Evolutionary conservation across 1,140 invertebrate genomes (phyloP).

Genomic region (Heterodera carotae): DNA sequence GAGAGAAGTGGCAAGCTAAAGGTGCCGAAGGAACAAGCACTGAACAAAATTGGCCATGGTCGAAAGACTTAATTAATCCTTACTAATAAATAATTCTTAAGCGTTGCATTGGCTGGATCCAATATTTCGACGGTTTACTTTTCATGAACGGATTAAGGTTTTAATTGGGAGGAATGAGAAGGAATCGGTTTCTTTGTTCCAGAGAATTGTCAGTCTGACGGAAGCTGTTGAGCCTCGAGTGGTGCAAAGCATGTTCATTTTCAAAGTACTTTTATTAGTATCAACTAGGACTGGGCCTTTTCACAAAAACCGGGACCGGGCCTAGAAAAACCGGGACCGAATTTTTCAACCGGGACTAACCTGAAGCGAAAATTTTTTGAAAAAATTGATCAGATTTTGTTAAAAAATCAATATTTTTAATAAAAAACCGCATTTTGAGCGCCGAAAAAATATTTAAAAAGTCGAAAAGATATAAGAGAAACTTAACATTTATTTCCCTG

Average conservation of each 20-base stretch:
- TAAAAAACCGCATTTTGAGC: too few relatives aligned
- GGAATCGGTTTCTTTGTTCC: constrained; percentile 45
- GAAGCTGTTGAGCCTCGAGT: constrained; percentile 79
- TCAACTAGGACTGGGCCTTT: too few relatives aligned
- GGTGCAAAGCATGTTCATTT: constrained; percentile 96
- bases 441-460: too few relatives aligned
- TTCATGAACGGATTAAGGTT: constrained; percentile 80
- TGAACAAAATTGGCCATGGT: constrained; percentile 85
- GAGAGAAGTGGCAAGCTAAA: constrained; percentile 74
- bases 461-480: too few relatives aligned
- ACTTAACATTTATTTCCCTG: too few relatives aligned
- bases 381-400: too few relatives aligned
- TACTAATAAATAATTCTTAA: constrained; percentile 47
- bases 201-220: constrained; percentile 72
- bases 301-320: too few relatives aligned
- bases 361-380: too few relatives aligned
- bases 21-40: constrained; percentile 73
- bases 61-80: not conserved
- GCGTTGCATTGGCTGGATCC: constrained; percentile 84
- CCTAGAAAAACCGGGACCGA: too few relatives aligned
- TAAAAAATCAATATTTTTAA: too few relatives aligned
- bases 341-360: too few relatives aligned
- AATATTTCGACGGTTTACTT: constrained; percentile 79
- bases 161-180: constrained; percentile 3
- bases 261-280: constrained; percentile 74